A percentile compares a stretch with the other conserved stretches of the same genome.
Evolutionary conservation across 92 coral and sea anemone genomes (phyloP).

Genomic region (Isaurus tuberculatus): DNA sequence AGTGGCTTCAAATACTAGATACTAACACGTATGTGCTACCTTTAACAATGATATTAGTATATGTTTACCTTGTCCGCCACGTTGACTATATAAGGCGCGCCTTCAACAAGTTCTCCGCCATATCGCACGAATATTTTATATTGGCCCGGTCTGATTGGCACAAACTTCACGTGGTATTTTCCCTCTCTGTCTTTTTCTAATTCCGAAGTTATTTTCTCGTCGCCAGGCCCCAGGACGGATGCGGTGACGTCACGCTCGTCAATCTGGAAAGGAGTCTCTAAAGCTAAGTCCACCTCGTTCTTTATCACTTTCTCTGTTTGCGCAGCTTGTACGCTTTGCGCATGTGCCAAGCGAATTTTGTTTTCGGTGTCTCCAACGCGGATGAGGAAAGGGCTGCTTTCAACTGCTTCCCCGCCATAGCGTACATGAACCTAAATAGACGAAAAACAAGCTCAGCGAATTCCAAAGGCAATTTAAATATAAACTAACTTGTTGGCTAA

Average conservation of each 20-base stretch:
- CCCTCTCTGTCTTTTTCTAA: constrained; percentile 39
- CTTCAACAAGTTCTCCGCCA: constrained; percentile 43
- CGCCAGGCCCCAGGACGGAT: constrained; percentile 35
- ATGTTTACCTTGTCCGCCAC: constrained; percentile 33
- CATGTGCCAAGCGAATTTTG: constrained; percentile 35
- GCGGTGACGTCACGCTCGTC: constrained; percentile 47
- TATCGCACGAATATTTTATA: constrained; percentile 43
- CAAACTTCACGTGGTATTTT: constrained; percentile 37
- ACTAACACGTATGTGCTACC: too few species aligned
- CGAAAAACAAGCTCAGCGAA: background rate
- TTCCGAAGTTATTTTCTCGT: constrained; percentile 30
- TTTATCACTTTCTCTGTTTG: constrained; percentile 38
- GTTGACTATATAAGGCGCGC: constrained; percentile 42
- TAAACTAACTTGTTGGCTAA: too few species aligned
- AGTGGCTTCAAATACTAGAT: too few species aligned
- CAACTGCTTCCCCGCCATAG: constrained; percentile 28
- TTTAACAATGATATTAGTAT: background rate
- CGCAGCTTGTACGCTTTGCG: constrained; percentile 2
- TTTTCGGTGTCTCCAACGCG: constrained; percentile 43
- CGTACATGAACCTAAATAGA: constrained; percentile 32
- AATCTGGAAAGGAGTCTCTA: constrained; percentile 45
- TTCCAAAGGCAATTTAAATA: too few species aligned
- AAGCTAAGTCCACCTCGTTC: constrained; percentile 40
- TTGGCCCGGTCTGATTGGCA: constrained; percentile 37
- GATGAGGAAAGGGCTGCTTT: constrained; percentile 35